Conservation (phyloP, 2,113 vertebrate species). For the Clarias gariepinus region DNA sequence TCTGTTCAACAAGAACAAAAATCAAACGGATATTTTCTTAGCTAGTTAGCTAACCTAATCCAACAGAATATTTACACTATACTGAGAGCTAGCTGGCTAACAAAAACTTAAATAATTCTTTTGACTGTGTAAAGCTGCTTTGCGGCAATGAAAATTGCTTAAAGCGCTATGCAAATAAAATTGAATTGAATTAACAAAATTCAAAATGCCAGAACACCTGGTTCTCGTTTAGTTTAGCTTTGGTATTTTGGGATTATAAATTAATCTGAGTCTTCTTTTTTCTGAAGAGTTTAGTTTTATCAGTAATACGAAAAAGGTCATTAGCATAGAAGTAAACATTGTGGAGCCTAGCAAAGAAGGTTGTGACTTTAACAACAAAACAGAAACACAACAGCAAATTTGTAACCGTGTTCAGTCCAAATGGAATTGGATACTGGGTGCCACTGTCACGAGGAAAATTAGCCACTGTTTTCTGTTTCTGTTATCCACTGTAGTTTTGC, state of each 20-base stretch:
- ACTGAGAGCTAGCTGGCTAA: background rate
- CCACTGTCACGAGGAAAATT: background rate
- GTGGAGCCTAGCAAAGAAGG: background rate
- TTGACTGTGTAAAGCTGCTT: too few relatives aligned
- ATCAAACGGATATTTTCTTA: background rate
- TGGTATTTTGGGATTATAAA: background rate
- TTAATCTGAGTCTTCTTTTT: background rate
- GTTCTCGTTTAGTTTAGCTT: background rate
- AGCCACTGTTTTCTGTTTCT: background rate
- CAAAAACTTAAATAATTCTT: too few relatives aligned
- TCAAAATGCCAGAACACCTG: background rate
- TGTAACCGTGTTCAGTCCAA: too few relatives aligned
- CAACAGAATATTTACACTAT: background rate
- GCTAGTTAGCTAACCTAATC: background rate
- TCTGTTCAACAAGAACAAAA: background rate
- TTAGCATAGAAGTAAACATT: background rate
- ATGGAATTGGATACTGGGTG: too few relatives aligned
- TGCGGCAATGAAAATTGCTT: too few relatives aligned
- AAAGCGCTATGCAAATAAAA: too few relatives aligned
- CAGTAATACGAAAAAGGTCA: too few relatives aligned
- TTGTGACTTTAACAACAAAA: background rate
- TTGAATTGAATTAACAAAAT: too few relatives aligned
- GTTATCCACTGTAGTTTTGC: background rate
- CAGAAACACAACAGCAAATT: too few relatives aligned
- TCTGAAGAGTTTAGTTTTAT: background rate